A percentile compares a stretch with the other conserved stretches of the same genome.
Evolutionary conservation across 1,140 invertebrate genomes (phyloP).

Genomic region (Sinonovacula constricta): DNA sequence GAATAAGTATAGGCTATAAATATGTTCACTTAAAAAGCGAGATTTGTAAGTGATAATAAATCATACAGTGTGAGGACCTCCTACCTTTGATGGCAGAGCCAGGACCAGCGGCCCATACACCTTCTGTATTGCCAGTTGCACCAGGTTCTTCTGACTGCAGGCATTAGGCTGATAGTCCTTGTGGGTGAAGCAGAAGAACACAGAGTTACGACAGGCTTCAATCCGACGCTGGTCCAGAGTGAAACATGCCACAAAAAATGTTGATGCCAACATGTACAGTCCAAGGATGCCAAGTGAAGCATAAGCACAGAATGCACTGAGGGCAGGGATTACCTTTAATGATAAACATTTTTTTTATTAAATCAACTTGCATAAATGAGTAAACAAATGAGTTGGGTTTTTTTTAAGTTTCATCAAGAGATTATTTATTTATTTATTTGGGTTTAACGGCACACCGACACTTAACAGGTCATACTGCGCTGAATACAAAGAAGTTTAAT

Average conservation of each 20-base stretch:
- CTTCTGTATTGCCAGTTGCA: slow-evolving; percentile 79
- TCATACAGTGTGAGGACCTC: too few species aligned
- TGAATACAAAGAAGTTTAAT: too few species aligned
- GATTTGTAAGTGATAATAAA: too few species aligned
- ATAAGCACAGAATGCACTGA: slow-evolving; percentile 85
- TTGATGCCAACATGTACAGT: slow-evolving; percentile 87
- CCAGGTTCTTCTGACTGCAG: slow-evolving; percentile 79
- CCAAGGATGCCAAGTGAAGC: slow-evolving; percentile 77
- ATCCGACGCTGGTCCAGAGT: slow-evolving; percentile 85
- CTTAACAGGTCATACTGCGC: too few species aligned
- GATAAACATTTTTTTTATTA: too few species aligned
- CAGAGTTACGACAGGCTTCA: slow-evolving; percentile 83
- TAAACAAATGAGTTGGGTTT: too few species aligned
- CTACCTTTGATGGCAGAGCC: slow-evolving; percentile 79
- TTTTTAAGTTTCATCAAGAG: too few species aligned
- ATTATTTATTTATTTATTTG: too few species aligned
- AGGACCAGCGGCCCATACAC: slow-evolving; percentile 79
- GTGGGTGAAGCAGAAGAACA: slow-evolving; percentile 85
- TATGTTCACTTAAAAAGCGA: neutral
- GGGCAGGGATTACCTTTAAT: slow-evolving; percentile 88
- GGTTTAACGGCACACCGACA: too few species aligned
- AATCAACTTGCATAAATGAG: too few species aligned
- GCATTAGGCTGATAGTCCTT: slow-evolving; percentile 78
- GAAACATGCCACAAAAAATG: slow-evolving; percentile 88
- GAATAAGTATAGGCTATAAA: neutral